phyloP scores from a whole-genome alignment of 2,113 vertebrate genomes.

The Lethenteron camtschaticum region DNA sequence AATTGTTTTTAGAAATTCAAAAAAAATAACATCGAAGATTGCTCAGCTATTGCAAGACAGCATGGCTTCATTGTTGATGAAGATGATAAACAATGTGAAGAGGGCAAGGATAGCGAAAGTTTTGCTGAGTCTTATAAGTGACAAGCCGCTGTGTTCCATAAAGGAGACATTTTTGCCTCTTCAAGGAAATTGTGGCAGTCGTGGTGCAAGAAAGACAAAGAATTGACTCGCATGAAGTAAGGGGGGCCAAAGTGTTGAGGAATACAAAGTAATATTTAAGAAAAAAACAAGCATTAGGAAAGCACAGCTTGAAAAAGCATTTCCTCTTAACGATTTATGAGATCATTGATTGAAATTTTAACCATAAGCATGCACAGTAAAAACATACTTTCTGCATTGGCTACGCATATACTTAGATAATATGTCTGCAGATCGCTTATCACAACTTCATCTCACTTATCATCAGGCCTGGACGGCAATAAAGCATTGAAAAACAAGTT shows the following conservation, averaged over 20 bases:
- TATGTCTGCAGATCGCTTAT: neutral
- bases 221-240: conserved; percentile 4
- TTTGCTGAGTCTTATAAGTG: conserved; percentile 10
- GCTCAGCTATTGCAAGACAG: conserved; percentile 15
- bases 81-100: neutral
- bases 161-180: conserved; percentile 11
- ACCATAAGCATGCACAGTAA: no score
- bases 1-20: conserved; percentile 11
- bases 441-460: conserved; percentile 7
- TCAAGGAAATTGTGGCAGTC: conserved; percentile 12
- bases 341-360: no score
- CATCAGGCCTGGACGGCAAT: neutral
- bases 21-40: conserved; percentile 16
- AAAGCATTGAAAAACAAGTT: neutral
- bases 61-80: conserved; percentile 19
- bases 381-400: neutral
- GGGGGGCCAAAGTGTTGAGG: neutral
- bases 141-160: conserved; percentile 12
- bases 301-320: neutral
- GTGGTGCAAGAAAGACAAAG: conserved; percentile 17
- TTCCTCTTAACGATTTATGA: no score
- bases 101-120: conserved; percentile 15
- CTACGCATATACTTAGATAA: neutral
- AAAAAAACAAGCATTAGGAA: neutral
- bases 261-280: neutral